These are phyloP conservation scores for Misgurnus anguillicaudatus DNA, from an alignment of 2,113 vertebrate genomes.

Conservation along the genomic window DNA sequence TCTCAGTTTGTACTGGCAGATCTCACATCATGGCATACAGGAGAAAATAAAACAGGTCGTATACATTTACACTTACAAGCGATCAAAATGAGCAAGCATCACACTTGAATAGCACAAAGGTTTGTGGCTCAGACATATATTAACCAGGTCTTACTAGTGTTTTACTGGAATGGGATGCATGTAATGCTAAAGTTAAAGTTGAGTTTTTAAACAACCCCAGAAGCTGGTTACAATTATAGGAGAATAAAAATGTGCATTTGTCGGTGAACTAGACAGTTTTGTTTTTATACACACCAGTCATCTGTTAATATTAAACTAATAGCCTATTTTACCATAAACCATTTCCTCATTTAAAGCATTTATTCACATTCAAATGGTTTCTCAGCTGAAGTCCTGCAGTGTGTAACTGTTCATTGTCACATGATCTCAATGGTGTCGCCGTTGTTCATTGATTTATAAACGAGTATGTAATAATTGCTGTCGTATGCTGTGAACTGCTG, in stretches of 20 bases:
- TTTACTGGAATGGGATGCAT: neutral
- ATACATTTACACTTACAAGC: neutral
- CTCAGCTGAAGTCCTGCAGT: slow-evolving; percentile 41
- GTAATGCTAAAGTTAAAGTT: neutral
- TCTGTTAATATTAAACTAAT: neutral
- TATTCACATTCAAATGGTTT: neutral
- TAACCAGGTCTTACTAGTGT: neutral
- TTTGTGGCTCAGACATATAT: neutral
- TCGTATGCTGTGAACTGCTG: slow-evolving; percentile 59
- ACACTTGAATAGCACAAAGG: neutral
- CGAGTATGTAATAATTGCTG: slow-evolving; percentile 62
- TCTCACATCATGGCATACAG: slow-evolving; percentile 35
- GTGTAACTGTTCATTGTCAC: slow-evolving; percentile 41
- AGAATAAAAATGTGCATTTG: slow-evolving; percentile 3
- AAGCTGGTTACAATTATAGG: neutral
- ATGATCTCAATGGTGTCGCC: slow-evolving; percentile 55
- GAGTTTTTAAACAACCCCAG: neutral
- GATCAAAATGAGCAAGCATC: neutral
- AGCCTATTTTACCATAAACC: neutral
- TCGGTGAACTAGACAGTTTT: slow-evolving; percentile 2
- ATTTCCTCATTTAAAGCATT: neutral
- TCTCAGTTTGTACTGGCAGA: slow-evolving; percentile 63
- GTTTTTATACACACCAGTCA: neutral
- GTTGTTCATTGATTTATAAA: slow-evolving; percentile 52
- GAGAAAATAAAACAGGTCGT: neutral